Conservation (phyloP, 1,140 invertebrate species). For the Dinothrombium tinctorium region DNA sequence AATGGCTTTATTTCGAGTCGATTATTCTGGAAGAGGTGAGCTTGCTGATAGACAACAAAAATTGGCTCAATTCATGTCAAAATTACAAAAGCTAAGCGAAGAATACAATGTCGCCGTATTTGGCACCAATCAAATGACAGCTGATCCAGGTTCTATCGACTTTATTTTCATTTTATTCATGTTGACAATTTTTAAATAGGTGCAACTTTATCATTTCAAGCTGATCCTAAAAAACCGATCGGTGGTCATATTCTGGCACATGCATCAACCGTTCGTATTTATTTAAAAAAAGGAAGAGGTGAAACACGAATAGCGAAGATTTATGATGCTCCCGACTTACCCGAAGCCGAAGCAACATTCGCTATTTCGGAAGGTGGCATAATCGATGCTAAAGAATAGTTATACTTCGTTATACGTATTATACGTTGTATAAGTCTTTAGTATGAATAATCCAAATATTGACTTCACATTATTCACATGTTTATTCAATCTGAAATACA, state of each 20-base stretch:
- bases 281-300: constrained; percentile 42
- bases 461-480: too few relatives aligned
- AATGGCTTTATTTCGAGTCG: constrained; percentile 56
- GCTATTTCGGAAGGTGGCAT: constrained; percentile 47
- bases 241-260: constrained; percentile 59
- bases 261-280: constrained; percentile 47
- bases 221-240: constrained; percentile 53
- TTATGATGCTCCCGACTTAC: constrained; percentile 54
- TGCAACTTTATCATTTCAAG: constrained; percentile 25
- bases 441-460: too few relatives aligned
- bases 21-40: constrained; percentile 50
- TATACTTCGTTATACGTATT: too few relatives aligned
- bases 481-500: too few relatives aligned
- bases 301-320: constrained; percentile 52
- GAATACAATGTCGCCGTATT: constrained; percentile 63
- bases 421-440: too few relatives aligned
- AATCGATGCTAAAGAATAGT: constrained; percentile 24
- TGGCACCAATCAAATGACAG: constrained; percentile 62
- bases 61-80: constrained; percentile 46
- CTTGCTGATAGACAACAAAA: constrained; percentile 54
- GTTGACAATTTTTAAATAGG: too few relatives aligned
- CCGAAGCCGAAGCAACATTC: constrained; percentile 52
- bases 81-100: constrained; percentile 50
- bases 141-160: constrained; percentile 53
- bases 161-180: too few relatives aligned